Evolutionary conservation across 2,888 invertebrate genomes (phyloP), one percentile per base, ranked within the genome.

Genomic region (Sminthurides aquaticus): DNA sequence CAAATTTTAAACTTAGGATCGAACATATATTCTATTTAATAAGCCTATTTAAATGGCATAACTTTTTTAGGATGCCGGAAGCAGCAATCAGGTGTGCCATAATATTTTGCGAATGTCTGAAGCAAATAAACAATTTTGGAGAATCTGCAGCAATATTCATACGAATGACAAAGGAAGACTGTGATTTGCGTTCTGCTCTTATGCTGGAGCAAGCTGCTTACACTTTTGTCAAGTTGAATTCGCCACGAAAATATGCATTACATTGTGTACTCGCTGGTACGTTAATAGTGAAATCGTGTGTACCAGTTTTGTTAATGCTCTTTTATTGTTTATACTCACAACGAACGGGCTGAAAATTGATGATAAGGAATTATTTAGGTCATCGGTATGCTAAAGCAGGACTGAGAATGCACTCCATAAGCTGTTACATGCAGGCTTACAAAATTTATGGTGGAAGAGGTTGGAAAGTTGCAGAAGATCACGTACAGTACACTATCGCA

Each of bases 111-210:
- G 90, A 96, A 76, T 92, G 92, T 75, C 81, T 97, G 60, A 88
- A 89, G 78, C 85, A 86, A 52, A 84, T 87, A 49, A 86, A 86
- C 43, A 81, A 89, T 74, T 90, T 87, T 76, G 87, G 89, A 15
- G 97, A 98, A 78, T 95, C 97, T n/a, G 96, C 97, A 0, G 89
- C 89, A 77, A 93, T 94, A 78, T 84, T 94, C 59, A 93, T 96
- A 74, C 86, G 94, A 67, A 91, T 97, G 90, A 95, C 95, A 11
- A 91, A 91, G 74, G 96, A 97, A 80, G 97, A 98, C 78, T 92
- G 94, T n/a, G 97, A 98, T 80, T 81, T 99, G 63, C 85, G 94
- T 64, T 94, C 94, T 72, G 98, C 96, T 5, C 82, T 99, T 76
- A 80, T 98, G 62, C 81, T 98, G 58, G 98, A 99, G 79, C 96